These are phyloP conservation scores for Axea sp. DNA, from an alignment of 2,888 invertebrate species.

Conservation along the genomic window DNA sequence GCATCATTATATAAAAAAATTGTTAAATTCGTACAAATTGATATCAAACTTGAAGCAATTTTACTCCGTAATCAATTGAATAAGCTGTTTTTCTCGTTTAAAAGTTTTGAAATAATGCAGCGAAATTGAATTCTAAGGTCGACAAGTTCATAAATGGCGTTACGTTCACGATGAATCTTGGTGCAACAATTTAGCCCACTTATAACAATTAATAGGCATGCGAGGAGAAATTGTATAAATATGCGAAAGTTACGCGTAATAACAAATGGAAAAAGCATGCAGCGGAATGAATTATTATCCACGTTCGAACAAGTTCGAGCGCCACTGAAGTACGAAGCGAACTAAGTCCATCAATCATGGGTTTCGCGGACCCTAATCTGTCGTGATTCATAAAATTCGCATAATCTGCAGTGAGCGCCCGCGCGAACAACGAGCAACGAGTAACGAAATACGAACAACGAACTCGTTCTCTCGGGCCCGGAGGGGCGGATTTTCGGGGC, in stretches of 20 bases:
- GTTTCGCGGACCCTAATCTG: constrained; percentile 38
- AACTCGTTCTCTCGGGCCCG: constrained; percentile 3
- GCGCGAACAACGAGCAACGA: constrained; percentile 26
- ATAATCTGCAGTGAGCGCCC: constrained; percentile 50
- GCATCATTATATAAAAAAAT: no score
- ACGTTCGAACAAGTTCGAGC: constrained; percentile 19
- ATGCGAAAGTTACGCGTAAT: constrained; percentile 3
- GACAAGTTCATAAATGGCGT: no score
- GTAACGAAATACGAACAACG: constrained; percentile 20
- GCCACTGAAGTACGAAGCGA: constrained; percentile 29
- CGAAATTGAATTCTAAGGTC: no score
- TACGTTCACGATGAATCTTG: no score
- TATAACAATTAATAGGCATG: no score
- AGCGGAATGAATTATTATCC: constrained; percentile 44
- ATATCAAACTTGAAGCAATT: no score
- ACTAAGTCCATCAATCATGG: constrained; percentile 56
- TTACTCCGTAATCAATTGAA: no score
- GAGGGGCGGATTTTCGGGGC: constrained; percentile 52
- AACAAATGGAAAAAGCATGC: constrained; percentile 16
- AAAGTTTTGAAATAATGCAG: no score
- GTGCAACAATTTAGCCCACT: no score
- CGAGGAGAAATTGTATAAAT: not conserved
- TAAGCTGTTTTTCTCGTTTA: no score
- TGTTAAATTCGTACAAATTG: no score
- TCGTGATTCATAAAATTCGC: constrained; percentile 57